Base-by-base conservation (phyloP, 2,888 invertebrate species). In the Ophraella communa region DNA sequence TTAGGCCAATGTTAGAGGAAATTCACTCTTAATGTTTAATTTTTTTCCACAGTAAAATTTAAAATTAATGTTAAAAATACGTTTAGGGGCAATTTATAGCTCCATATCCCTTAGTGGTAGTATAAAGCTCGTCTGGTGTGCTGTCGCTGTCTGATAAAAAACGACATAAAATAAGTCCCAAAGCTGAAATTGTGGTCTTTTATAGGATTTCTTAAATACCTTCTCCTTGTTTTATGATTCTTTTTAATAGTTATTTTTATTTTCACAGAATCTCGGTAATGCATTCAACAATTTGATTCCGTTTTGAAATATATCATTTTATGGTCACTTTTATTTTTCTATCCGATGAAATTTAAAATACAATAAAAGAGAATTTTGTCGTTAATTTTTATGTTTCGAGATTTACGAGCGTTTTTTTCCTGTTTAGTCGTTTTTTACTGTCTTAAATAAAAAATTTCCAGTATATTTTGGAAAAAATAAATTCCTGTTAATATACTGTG, bases 201-300 rank as follows among this genome's bases (percentile, higher is more conserved):
- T 62, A 60, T 57, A 60, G 62, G 57, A 63, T 65, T 64, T 61
- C 61, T 64, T 63, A 65, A 64, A 68, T 64, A 33, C 66, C 64
- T 58, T 49, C 35, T 56, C 39, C 61, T 65, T 62, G 62, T 63
- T 63, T 67, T 65, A 67, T 67, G 63, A 60, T 65, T 57, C 44
- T 35, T 17, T 63, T 65, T 67, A 66, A 64, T 61, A 64, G 65
- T 52, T 49, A 62, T 65, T 60, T 62, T 65, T 63, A 61, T 67
- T 65, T 67, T 63, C 65, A 65, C 66, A 65, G 65, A 67, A 65
- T 63, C 67, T 63, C 35, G 65, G 65, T 65, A 65, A 67, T 65
- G 60, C 60, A 61, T 52, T 65, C 57, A 53, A 63, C 60, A 49
- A 57, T 63, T 62, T 54, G 44, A 45, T 47, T 55, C 14, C 24